Conservation (phyloP, 2,888 invertebrate genomes). For the Drosophila multiciliata region DNA sequence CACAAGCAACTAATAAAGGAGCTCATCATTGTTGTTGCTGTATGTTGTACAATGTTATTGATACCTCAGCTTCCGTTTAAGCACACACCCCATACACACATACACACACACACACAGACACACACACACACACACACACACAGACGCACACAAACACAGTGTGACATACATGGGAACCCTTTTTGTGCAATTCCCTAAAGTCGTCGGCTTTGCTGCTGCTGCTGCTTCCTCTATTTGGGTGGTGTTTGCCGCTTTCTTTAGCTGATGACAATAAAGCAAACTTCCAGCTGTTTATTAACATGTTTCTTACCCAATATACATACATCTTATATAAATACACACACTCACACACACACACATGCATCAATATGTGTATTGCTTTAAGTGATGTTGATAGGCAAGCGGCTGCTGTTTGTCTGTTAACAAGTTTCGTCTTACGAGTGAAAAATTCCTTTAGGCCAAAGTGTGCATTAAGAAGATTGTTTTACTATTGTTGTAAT, state of each 20-base stretch:
- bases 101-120: conserved; percentile 9
- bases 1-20: conserved; percentile 59
- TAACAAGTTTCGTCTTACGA: conserved; percentile 68
- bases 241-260: conserved; percentile 22
- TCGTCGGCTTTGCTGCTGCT: conserved; percentile 39
- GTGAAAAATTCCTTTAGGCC: conserved; percentile 81
- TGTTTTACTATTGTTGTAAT: conserved; percentile 80
- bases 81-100: conserved; percentile 1
- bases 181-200: conserved; percentile 62
- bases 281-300: conserved; percentile 80
- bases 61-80: conserved; percentile 68
- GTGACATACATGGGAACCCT: conserved; percentile 62
- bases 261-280: conserved; percentile 77
- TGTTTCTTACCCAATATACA: conserved; percentile 74
- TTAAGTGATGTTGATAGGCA: conserved; percentile 61
- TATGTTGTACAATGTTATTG: conserved; percentile 71
- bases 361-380: conserved; percentile 30
- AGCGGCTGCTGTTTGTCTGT: conserved; percentile 31
- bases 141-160: conserved; percentile 9
- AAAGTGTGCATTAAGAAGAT: conserved; percentile 81
- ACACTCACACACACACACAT: conserved; percentile 3
- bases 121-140: conserved; percentile 8
- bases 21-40: conserved; percentile 34
- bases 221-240: conserved; percentile 30
- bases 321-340: conserved; percentile 28